Conservation (phyloP, 53 echinoderm and acorn worm species). For the Holothuria scabra region DNA sequence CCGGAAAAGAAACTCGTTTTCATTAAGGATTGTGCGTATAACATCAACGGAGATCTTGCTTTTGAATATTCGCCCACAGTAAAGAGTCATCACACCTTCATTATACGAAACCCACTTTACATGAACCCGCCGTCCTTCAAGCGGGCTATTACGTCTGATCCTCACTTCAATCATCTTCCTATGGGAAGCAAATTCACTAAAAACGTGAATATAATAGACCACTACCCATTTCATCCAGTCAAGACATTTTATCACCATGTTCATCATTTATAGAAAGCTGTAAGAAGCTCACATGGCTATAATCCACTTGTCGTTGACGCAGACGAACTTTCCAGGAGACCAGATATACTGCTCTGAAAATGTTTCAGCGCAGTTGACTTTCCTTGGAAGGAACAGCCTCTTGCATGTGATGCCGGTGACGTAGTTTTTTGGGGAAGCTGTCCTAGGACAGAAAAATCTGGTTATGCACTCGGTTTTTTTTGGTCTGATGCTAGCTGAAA, state of each 20-base stretch:
- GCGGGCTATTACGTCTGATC: no score
- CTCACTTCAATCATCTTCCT: background rate
- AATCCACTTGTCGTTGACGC: background rate
- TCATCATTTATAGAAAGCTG: background rate
- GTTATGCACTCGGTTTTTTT: no score
- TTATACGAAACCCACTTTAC: slow-evolving; percentile 5
- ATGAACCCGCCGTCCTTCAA: background rate
- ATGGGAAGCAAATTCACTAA: no score
- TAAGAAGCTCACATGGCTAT: background rate
- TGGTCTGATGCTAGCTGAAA: no score
- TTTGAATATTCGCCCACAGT: background rate
- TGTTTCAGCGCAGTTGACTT: background rate
- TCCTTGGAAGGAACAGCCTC: background rate
- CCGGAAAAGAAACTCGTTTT: background rate
- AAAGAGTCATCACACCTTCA: background rate
- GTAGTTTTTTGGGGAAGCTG: no score
- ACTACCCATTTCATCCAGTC: background rate
- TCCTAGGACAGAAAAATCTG: no score
- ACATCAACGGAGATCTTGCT: background rate
- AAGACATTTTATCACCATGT: no score
- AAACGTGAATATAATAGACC: background rate
- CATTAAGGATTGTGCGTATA: background rate
- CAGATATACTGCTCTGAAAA: background rate
- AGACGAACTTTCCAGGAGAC: background rate
- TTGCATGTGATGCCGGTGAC: background rate